Evolutionary conservation across 2,888 invertebrate species (phyloP), one percentile per base, ranked within the genome.

Genomic region (Agrotis puta): DNA sequence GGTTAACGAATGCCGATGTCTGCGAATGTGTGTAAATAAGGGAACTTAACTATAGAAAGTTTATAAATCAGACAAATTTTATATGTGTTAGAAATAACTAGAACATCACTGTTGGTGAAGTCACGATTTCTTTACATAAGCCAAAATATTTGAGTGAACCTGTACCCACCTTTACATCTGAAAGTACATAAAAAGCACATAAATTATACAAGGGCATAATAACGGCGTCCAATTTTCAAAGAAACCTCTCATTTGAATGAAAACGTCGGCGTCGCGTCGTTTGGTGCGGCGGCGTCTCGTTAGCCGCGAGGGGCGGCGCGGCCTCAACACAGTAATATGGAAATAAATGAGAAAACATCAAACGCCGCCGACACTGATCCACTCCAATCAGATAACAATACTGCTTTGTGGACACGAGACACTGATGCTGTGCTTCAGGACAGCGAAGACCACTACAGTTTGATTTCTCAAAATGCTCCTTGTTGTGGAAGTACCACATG

Each of bases 321-420:
- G 61, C 70, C 69, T 78, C 87, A 90, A 93, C 92, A 90, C 90
- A 94, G 92, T 94, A 94, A 94, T 94, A 92, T 94, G 95, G 91
- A 94, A 94, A 95, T 93, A 91, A 93, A 93, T 93, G 90, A 89
- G 92, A 91, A 91, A 91, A 93, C 90, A 90, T 89, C 91, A 89
- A 80, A 88, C 64, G 74, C 7, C 74, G 61, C 74, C 62, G 88
- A 85, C 83, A 82, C 70, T 68, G 89, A 88, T 88, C 91, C 91
- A 87, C 92, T 91, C 89, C 89, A 88, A 89, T 90, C 90, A 80
- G 87, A 75, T 80, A 81, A 91, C 92, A 91, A 92, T 91, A 89
- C 91, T 62, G 85, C 89, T 86, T 88, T 88, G 88, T 88, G 88
- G 88, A 51, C 64, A 18, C 61, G 47, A 39, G 48, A 18, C 22